Evolutionary conservation across 1,140 invertebrate genomes (phyloP).

Genomic region (Calephelis virginiensis): DNA sequence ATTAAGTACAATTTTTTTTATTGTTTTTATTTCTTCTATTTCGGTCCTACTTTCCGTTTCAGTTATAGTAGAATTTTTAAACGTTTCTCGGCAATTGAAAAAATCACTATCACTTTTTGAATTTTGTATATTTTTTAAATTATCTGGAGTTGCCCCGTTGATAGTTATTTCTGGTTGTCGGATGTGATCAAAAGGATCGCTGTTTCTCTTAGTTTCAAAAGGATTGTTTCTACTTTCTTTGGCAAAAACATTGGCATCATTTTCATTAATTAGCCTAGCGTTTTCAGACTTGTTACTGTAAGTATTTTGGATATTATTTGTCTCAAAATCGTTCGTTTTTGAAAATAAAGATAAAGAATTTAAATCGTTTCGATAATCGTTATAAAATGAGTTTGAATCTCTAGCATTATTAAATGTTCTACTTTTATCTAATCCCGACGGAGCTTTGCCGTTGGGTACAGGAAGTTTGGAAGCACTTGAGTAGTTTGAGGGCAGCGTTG

Average conservation of each 20-base stretch:
- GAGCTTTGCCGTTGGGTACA: conserved; percentile 58
- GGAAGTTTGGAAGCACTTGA: conserved; percentile 68
- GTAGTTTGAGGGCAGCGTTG: conserved; percentile 64
- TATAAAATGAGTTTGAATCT: conserved; percentile 36
- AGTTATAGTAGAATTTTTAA: conserved; percentile 56
- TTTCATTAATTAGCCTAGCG: conserved; percentile 30
- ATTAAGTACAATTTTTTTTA: conserved; percentile 70
- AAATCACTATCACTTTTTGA: conserved; percentile 59
- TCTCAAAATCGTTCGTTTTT: conserved; percentile 42
- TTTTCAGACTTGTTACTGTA: conserved; percentile 36
- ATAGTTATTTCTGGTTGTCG: conserved; percentile 35
- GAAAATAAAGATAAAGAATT: conserved; percentile 49
- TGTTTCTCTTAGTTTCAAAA: conserved; percentile 52
- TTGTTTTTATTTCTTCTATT: conserved; percentile 72
- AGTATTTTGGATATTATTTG: conserved; percentile 40
- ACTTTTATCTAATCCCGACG: conserved; percentile 58
- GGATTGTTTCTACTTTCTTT: conserved; percentile 43
- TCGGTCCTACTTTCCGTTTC: conserved; percentile 66
- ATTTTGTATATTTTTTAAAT: conserved; percentile 42
- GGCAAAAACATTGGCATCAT: conserved; percentile 16
- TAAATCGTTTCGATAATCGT: conserved; percentile 29
- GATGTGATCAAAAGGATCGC: conserved; percentile 57
- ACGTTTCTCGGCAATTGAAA: conserved; percentile 50
- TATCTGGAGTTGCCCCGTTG: conserved; percentile 37
- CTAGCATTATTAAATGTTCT: conserved; percentile 44